Conservation (phyloP, 1,140 invertebrate genomes). For the Conus betulinus region DNA sequence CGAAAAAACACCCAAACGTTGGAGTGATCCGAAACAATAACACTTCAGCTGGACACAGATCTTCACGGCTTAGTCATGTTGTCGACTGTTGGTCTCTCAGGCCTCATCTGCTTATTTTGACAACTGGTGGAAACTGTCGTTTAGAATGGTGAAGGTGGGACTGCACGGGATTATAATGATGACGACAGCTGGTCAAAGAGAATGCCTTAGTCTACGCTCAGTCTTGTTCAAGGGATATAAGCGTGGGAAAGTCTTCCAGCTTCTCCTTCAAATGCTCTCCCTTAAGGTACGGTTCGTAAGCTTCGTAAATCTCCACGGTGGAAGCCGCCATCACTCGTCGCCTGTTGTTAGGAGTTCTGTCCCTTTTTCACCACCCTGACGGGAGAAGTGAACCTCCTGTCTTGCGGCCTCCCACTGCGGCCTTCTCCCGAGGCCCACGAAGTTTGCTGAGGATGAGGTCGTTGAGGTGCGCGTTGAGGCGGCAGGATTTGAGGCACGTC, state of each 20-base stretch:
- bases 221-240: slow-evolving; percentile 36
- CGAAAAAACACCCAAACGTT: background rate
- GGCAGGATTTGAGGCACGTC: background rate
- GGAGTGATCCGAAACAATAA: background rate
- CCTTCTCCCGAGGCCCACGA: background rate
- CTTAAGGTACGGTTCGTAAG: slow-evolving; percentile 35
- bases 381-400: background rate
- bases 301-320: background rate
- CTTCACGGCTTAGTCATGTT: too few species aligned
- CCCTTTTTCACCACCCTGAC: slow-evolving; percentile 12
- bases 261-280: slow-evolving; percentile 40
- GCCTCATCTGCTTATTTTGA: background rate
- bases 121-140: background rate
- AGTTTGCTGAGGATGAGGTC: background rate
- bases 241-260: slow-evolving; percentile 40
- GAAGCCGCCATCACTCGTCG: background rate
- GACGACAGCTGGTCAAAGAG: background rate
- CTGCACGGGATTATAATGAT: too few species aligned
- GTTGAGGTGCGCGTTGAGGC: background rate
- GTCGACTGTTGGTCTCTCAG: background rate
- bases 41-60: too few species aligned
- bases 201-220: background rate
- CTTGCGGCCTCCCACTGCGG: background rate
- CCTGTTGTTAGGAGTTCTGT: slow-evolving; percentile 16
- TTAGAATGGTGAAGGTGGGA: too few species aligned